A percentile compares a stretch with the other conserved stretches of the same genome.
phyloP scores from a whole-genome alignment of 1,140 invertebrate species.

The Drepana arcuata region DNA sequence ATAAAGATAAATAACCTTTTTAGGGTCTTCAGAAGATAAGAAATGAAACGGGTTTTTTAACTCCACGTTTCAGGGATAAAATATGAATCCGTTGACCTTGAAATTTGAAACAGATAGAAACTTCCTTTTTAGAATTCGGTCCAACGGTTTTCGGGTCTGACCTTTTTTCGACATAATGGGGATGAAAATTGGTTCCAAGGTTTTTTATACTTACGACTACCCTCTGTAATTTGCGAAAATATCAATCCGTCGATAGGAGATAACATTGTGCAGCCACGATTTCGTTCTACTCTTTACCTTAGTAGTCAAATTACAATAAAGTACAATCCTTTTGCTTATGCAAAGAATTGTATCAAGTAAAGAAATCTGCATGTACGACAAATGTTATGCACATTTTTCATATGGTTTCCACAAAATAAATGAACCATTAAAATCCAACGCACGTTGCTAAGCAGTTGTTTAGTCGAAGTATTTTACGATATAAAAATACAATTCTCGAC shows the following conservation, averaged over 20 bases:
- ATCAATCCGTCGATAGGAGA: not conserved
- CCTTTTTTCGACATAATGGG: slow-evolving; percentile 13
- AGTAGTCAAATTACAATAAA: too few relatives aligned
- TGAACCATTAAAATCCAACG: not conserved
- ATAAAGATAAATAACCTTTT: too few relatives aligned
- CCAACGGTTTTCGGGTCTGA: too few relatives aligned
- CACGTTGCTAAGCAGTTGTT: not conserved
- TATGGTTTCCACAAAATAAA: not conserved
- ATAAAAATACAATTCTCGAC: slow-evolving; percentile 16
- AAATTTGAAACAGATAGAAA: slow-evolving; percentile 17
- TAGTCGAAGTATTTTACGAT: not conserved
- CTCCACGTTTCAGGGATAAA: too few relatives aligned
- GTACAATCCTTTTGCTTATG: too few relatives aligned
- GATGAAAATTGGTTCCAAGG: slow-evolving; percentile 10
- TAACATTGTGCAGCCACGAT: too few relatives aligned
- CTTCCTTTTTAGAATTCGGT: slow-evolving; percentile 6
- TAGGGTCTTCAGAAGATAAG: too few relatives aligned
- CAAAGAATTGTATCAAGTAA: not conserved
- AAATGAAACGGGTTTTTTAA: too few relatives aligned
- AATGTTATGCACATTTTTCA: not conserved
- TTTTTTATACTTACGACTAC: slow-evolving; percentile 3
- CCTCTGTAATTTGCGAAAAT: slow-evolving; percentile 4
- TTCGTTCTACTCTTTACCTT: too few relatives aligned
- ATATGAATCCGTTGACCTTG: slow-evolving; percentile 9
- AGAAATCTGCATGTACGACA: not conserved